A percentile compares a stretch with the other conserved stretches of the same genome.
Conservation (phyloP, 1,140 invertebrate genomes). For the Hyphantria cunea region DNA sequence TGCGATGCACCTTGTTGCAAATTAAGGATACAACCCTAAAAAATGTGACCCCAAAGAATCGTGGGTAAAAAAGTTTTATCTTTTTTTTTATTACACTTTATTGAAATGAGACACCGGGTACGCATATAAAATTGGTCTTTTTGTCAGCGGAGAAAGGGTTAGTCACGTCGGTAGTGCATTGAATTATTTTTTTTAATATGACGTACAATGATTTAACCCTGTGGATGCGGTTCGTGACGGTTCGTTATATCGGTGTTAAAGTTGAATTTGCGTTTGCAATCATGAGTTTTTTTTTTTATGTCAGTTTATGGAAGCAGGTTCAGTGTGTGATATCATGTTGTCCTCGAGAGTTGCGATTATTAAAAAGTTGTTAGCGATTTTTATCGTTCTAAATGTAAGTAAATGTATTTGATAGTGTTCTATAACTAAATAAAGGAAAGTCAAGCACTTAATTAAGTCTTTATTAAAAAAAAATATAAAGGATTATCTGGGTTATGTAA, state of each 20-base stretch:
- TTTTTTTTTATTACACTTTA: slow-evolving; percentile 71
- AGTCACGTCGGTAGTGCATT: slow-evolving; percentile 56
- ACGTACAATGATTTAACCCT: slow-evolving; percentile 49
- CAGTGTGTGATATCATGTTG: too few relatives aligned
- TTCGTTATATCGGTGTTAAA: slow-evolving; percentile 65
- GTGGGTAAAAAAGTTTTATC: slow-evolving; percentile 78
- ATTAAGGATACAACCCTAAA: slow-evolving; percentile 77
- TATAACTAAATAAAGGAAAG: too few relatives aligned
- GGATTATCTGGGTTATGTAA: too few relatives aligned
- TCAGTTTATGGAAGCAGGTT: background rate
- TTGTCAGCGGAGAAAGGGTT: slow-evolving; percentile 67
- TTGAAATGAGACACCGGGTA: slow-evolving; percentile 78
- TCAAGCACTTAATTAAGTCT: too few relatives aligned
- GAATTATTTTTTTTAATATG: slow-evolving; percentile 62
- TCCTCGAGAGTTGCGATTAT: too few relatives aligned
- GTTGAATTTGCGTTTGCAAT: slow-evolving; percentile 52
- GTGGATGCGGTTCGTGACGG: slow-evolving; percentile 62
- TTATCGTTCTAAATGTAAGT: too few relatives aligned
- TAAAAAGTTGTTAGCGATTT: too few relatives aligned
- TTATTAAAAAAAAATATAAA: too few relatives aligned
- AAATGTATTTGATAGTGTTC: too few relatives aligned
- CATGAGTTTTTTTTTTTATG: slow-evolving; percentile 2
- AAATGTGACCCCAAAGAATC: slow-evolving; percentile 75
- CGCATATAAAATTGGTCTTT: slow-evolving; percentile 76
- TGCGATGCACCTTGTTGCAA: slow-evolving; percentile 79